Percentiles rank a stretch among this genome's conserved stretches.
Conservation (phyloP, 2,888 invertebrate genomes). For the Strigamia maritima region DNA sequence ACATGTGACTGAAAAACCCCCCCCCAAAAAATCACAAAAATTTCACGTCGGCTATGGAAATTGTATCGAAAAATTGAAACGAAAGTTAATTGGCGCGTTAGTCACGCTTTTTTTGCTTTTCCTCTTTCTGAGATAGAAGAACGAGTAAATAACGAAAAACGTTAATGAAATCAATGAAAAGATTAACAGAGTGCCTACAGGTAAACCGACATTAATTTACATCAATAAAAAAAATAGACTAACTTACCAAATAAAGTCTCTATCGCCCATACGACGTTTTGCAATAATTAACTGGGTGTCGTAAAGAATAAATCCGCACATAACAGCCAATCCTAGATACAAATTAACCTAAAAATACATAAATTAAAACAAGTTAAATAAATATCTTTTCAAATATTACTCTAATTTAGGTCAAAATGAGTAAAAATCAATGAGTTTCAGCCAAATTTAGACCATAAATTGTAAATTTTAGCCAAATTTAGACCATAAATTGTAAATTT, state of each 20-base stretch:
- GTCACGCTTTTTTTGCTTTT: not conserved
- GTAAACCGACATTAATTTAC: not conserved
- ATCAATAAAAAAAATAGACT: not conserved
- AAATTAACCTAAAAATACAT: slow-evolving; percentile 65
- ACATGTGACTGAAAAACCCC: not conserved
- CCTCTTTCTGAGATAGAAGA: slow-evolving; percentile 68
- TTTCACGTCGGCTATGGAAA: slow-evolving; percentile 16
- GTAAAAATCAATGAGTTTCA: too few relatives aligned
- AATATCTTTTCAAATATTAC: not conserved
- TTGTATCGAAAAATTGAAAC: not conserved
- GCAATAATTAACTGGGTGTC: slow-evolving; percentile 97
- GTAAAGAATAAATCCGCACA: slow-evolving; percentile 93
- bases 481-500: too few relatives aligned
- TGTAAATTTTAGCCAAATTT: too few relatives aligned
- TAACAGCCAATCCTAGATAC: slow-evolving; percentile 80
- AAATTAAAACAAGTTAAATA: not conserved
- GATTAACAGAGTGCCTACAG: slow-evolving; percentile 72
- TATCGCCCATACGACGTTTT: slow-evolving; percentile 82
- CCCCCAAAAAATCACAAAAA: not conserved
- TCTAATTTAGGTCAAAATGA: too few relatives aligned
- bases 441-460: too few relatives aligned
- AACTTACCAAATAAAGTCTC: slow-evolving; percentile 71
- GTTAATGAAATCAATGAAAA: slow-evolving; percentile 92
- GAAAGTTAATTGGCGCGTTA: not conserved
- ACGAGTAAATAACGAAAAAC: slow-evolving; percentile 88